Percentiles rank a stretch among this genome's conserved stretches.
These are phyloP conservation scores for Saccopteryx bilineata DNA, from an alignment of 2,113 vertebrate genomes.

Conservation along the genomic window DNA sequence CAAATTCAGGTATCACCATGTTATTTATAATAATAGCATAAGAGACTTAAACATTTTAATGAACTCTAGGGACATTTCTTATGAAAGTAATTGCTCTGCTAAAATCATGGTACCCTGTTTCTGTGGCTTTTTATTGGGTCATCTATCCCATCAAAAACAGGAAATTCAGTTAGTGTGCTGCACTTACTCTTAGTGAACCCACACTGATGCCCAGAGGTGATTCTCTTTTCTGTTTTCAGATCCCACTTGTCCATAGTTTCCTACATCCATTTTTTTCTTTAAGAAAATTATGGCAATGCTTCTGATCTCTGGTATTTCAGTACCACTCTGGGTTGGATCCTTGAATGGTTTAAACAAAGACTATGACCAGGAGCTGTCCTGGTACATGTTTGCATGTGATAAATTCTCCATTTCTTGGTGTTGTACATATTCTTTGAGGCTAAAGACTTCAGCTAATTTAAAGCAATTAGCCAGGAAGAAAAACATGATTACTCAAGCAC, in stretches of 20 bases:
- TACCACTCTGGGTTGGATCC: conserved; percentile 20
- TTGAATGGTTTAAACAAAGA: neutral
- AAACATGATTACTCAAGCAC: neutral
- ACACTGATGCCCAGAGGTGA: neutral
- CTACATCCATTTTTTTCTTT: neutral
- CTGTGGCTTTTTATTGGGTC: neutral
- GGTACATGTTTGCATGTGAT: neutral
- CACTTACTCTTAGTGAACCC: neutral
- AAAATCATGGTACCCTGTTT: neutral
- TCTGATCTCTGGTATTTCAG: neutral
- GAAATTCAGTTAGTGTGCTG: conserved; percentile 8
- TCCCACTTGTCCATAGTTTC: neutral
- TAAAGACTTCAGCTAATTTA: neutral
- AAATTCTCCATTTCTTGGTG: neutral
- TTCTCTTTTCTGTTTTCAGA: conserved; percentile 25
- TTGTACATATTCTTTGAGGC: neutral
- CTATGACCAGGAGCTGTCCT: neutral
- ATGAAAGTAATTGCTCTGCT: neutral
- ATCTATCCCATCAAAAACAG: conserved; percentile 26
- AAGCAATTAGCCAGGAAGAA: neutral
- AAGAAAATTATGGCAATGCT: neutral
- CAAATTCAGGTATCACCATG: neutral
- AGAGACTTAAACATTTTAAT: neutral
- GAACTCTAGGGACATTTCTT: neutral
- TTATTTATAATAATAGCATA: neutral